Percentiles rank a stretch among this genome's conserved stretches.
phyloP scores from a whole-genome alignment of 1,140 invertebrate species.

The Musca vetustissima region DNA sequence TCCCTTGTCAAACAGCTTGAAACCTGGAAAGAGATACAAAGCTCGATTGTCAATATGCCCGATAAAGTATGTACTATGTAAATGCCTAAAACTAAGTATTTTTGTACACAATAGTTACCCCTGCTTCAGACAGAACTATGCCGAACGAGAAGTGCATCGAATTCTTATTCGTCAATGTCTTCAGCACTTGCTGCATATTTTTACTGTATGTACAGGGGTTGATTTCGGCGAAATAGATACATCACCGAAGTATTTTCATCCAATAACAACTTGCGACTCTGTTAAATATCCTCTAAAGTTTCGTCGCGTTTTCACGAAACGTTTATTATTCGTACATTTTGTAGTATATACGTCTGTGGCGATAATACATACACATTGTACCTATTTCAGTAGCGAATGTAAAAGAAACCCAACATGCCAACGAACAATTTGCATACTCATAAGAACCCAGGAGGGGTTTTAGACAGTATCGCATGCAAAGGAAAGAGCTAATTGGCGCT shows the following conservation, averaged over 20 bases:
- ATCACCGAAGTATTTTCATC: not conserved
- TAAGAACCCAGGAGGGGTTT: slow-evolving; percentile 34
- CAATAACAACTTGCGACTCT: slow-evolving; percentile 24
- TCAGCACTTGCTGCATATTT: slow-evolving; percentile 30
- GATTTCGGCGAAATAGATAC: slow-evolving; percentile 4
- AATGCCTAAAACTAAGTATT: not conserved
- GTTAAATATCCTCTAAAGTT: slow-evolving; percentile 20
- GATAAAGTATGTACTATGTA: not conserved
- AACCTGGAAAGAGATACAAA: slow-evolving; percentile 35
- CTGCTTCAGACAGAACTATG: too few relatives aligned
- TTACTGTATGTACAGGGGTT: slow-evolving; percentile 32
- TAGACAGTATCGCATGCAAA: slow-evolving; percentile 26
- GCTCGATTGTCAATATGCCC: not conserved
- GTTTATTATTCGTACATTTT: not conserved
- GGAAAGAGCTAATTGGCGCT: slow-evolving; percentile 55
- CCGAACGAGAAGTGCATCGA: slow-evolving; percentile 10
- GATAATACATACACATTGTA: not conserved
- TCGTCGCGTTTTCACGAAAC: slow-evolving; percentile 9
- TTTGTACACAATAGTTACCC: too few relatives aligned
- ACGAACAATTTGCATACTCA: slow-evolving; percentile 20
- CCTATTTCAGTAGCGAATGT: not conserved
- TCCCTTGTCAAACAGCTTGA: slow-evolving; percentile 55
- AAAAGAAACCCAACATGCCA: not conserved
- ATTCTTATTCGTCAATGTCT: slow-evolving; percentile 39
- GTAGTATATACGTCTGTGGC: not conserved